Conservation (phyloP, 2,797 vertebrate species). For the Dipus sagitta region DNA sequence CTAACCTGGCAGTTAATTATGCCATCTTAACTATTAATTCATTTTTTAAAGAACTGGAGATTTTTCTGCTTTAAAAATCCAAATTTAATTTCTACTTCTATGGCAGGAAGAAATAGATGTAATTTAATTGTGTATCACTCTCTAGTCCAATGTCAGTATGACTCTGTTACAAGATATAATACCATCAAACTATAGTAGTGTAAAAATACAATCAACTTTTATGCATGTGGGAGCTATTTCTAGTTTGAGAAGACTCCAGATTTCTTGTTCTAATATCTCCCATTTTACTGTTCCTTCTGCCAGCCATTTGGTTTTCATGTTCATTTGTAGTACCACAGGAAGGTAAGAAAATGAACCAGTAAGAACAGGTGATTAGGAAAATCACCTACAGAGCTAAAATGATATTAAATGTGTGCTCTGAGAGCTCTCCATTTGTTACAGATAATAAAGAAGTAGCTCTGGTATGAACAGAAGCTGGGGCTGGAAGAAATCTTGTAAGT, state of each 20-base stretch:
- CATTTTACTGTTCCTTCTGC: background rate
- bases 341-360: constrained; percentile 41
- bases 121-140: background rate
- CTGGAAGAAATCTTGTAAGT: background rate
- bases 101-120: background rate
- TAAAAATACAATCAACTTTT: constrained; percentile 16
- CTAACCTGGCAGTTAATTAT: constrained; percentile 20
- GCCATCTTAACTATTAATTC: constrained; percentile 13
- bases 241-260: background rate
- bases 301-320: background rate
- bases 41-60: background rate
- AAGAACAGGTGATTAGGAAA: constrained; percentile 24
- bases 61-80: constrained; percentile 26
- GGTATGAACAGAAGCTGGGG: constrained; percentile 50
- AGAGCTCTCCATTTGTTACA: background rate
- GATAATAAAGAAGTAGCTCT: constrained; percentile 37
- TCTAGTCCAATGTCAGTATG: background rate
- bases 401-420: background rate
- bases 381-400: background rate
- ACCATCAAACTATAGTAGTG: background rate
- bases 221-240: constrained; percentile 23
- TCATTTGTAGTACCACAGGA: constrained; percentile 9
- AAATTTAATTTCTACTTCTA: constrained; percentile 33
- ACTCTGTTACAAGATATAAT: background rate
- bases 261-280: background rate